Evolutionary conservation across 2,888 invertebrate genomes (phyloP).

Genomic region (Noctua janthe): DNA sequence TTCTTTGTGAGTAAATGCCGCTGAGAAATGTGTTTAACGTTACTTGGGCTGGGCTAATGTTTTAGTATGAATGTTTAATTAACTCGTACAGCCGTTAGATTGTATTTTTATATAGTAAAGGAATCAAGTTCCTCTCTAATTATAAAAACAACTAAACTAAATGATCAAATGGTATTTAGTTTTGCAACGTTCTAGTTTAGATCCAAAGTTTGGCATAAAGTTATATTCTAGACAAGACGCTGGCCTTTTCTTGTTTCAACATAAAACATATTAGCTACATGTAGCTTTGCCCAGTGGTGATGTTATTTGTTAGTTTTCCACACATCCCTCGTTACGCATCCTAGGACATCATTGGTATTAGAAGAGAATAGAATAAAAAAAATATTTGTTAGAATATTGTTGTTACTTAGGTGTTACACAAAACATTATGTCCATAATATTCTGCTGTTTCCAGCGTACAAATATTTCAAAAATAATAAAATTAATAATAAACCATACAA

Average conservation of each 20-base stretch:
- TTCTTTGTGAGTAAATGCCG: slow-evolving; percentile 20
- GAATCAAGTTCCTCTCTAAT: not conserved
- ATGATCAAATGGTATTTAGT: slow-evolving; percentile 1
- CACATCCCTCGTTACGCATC: not conserved
- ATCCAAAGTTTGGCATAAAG: not conserved
- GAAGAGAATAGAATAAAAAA: no score
- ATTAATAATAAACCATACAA: no score
- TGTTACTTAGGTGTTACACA: no score
- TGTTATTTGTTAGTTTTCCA: not conserved
- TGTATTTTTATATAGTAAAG: not conserved
- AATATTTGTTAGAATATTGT: no score
- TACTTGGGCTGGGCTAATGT: not conserved
- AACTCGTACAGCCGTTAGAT: not conserved
- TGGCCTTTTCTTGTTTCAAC: not conserved
- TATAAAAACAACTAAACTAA: not conserved
- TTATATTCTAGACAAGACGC: slow-evolving; percentile 7
- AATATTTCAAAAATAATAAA: no score
- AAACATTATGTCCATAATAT: no score
- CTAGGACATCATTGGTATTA: no score
- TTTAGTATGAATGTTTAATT: not conserved
- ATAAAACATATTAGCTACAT: not conserved
- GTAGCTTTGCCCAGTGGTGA: not conserved
- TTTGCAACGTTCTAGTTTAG: not conserved
- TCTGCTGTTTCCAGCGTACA: no score
- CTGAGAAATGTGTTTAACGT: slow-evolving; percentile 30